These are phyloP conservation scores for Acanthurus tractus DNA, from an alignment of 2,797 vertebrate species.

Conservation along the genomic window DNA sequence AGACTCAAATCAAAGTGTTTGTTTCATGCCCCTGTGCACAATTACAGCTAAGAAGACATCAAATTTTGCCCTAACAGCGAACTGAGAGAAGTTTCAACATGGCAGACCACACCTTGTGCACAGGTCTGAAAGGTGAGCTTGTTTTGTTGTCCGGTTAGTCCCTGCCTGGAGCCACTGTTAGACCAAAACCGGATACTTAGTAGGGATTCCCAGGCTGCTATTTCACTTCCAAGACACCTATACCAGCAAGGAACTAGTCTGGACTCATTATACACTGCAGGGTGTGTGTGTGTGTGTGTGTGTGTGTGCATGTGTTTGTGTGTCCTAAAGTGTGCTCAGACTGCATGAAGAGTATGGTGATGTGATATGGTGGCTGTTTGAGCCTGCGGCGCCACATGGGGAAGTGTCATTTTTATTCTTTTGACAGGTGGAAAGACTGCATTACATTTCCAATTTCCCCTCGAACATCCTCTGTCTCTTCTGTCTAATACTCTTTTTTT, in stretches of 20 bases:
- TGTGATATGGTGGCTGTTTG: conserved; percentile 70
- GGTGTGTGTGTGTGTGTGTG: conserved; percentile 29
- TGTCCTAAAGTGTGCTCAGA: conserved; percentile 17
- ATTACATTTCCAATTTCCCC: conserved; percentile 52
- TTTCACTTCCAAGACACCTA: conserved; percentile 61
- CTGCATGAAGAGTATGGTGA: conserved; percentile 54
- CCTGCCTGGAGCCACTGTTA: conserved; percentile 78
- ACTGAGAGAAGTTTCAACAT: conserved; percentile 15
- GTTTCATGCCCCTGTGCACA: conserved; percentile 6
- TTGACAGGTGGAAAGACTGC: conserved; percentile 49
- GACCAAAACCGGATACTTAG: conserved; percentile 67
- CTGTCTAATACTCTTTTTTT: conserved; percentile 18
- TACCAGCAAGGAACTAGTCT: conserved; percentile 56
- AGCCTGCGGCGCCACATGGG: conserved; percentile 71
- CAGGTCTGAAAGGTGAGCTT: conserved; percentile 75
- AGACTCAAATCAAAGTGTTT: conserved; percentile 5
- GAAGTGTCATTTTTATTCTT: conserved; percentile 71
- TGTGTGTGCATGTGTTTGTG: conserved; percentile 37
- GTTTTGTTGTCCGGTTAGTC: conserved; percentile 74
- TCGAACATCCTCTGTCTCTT: conserved; percentile 47
- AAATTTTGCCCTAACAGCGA: conserved; percentile 7
- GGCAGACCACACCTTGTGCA: conserved; percentile 57
- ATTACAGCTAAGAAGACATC: conserved; percentile 15
- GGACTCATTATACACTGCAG: conserved; percentile 60
- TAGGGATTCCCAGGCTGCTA: conserved; percentile 74